These are phyloP conservation scores for Syngnathus rostellatus DNA, from an alignment of 2,797 vertebrate species.

Conservation along the genomic window DNA sequence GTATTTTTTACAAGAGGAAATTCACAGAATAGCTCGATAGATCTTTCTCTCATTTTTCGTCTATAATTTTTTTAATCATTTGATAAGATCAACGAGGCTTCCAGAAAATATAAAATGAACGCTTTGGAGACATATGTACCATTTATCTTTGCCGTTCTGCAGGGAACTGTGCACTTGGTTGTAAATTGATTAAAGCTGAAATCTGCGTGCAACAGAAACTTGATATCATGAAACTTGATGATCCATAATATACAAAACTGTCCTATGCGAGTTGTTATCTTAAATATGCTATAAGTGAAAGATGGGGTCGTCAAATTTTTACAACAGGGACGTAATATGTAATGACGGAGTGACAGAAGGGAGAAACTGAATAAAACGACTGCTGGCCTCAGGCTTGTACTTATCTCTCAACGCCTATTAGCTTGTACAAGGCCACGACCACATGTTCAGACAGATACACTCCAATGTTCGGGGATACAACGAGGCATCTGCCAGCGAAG, in stretches of 20 bases:
- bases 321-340: not conserved
- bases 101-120: not conserved
- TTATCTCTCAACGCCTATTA: constrained; percentile 51
- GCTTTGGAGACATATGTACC: not conserved
- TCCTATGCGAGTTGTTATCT: too few species aligned
- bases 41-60: not conserved
- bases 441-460: constrained; percentile 44
- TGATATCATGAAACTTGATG: not conserved
- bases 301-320: not conserved
- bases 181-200: not conserved
- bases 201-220: not conserved
- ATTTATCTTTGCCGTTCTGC: not conserved
- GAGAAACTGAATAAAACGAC: constrained; percentile 24
- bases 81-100: not conserved
- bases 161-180: too few species aligned
- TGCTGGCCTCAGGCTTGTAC: constrained; percentile 22
- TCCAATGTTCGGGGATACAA: constrained; percentile 32
- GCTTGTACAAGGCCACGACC: constrained; percentile 35
- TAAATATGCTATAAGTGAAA: not conserved
- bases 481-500: constrained; percentile 29
- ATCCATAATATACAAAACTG: not conserved
- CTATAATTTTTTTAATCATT: not conserved
- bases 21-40: too few species aligned
- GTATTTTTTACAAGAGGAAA: too few species aligned
- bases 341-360: constrained; percentile 21